Conservation (phyloP, 2,888 invertebrate genomes). For the Pollenia labialis region DNA sequence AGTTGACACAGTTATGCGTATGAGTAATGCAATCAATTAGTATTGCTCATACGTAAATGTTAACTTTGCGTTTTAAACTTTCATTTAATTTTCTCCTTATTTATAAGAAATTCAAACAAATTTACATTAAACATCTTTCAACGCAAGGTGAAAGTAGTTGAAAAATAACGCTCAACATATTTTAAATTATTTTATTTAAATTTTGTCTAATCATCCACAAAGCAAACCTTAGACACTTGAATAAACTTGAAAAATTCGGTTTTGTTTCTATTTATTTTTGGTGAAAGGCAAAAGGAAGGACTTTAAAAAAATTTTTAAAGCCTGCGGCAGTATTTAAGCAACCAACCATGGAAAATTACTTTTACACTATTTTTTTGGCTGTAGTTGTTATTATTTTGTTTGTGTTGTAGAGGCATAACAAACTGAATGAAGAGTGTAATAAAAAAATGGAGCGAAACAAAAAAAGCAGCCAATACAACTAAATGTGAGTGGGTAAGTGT, state of each 20-base stretch:
- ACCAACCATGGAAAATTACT: constrained; percentile 72
- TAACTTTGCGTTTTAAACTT: background rate
- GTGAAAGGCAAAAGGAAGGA: background rate
- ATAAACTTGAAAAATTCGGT: background rate
- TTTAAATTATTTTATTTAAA: constrained; percentile 25
- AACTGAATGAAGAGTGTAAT: background rate
- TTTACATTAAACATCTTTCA: too few species aligned
- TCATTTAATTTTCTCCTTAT: too few species aligned
- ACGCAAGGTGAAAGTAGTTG: too few species aligned
- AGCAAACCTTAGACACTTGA: background rate
- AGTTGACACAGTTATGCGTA: too few species aligned
- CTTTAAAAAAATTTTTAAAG: constrained; percentile 38
- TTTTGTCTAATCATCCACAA: constrained; percentile 3
- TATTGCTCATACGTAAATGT: background rate
- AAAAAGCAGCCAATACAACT: constrained; percentile 23
- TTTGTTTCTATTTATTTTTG: background rate
- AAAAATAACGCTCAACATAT: too few species aligned
- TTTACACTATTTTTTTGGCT: constrained; percentile 65
- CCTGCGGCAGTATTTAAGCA: constrained; percentile 61
- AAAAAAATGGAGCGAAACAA: constrained; percentile 1
- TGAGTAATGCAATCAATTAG: background rate
- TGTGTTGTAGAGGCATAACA: constrained; percentile 9
- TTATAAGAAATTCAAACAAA: too few species aligned
- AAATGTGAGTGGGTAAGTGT: constrained; percentile 55
- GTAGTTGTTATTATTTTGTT: constrained; percentile 1